Percentiles rank a stretch among this genome's conserved stretches.
phyloP scores from a whole-genome alignment of 2,113 vertebrate species.

The Vulpes vulpes region DNA sequence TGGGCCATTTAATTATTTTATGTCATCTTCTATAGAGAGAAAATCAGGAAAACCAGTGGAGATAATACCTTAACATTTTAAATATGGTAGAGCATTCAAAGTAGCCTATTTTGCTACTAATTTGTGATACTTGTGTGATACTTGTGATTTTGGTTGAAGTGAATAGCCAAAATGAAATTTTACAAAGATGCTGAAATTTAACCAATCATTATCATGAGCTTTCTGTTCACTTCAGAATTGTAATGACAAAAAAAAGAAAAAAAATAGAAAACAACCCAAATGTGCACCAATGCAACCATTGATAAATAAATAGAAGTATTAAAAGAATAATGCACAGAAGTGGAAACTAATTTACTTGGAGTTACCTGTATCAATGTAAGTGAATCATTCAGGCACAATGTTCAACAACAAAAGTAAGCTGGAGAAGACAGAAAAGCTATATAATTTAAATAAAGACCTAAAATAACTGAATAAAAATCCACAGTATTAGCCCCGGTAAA shows the following conservation, averaged over 20 bases:
- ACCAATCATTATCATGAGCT: background rate
- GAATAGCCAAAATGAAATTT: background rate
- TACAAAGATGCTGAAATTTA: background rate
- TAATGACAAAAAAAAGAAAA: background rate
- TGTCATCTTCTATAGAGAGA: background rate
- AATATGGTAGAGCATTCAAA: slow-evolving; percentile 4
- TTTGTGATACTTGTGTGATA: background rate
- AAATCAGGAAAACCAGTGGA: background rate
- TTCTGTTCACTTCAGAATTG: background rate
- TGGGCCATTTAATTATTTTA: slow-evolving; percentile 20
- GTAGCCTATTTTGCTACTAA: background rate
- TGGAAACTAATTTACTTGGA: background rate
- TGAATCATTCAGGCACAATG: background rate
- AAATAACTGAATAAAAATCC: background rate
- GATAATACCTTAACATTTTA: background rate
- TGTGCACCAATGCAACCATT: background rate
- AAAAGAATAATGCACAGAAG: background rate
- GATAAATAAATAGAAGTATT: background rate
- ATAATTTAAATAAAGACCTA: background rate
- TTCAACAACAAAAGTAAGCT: background rate
- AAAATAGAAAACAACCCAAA: background rate
- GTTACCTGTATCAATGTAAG: background rate
- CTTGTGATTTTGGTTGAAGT: background rate
- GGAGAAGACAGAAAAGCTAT: background rate
- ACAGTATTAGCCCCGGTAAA: background rate